phyloP scores from a whole-genome alignment of 2,113 vertebrate species.

The Peromyscus polionotus region DNA sequence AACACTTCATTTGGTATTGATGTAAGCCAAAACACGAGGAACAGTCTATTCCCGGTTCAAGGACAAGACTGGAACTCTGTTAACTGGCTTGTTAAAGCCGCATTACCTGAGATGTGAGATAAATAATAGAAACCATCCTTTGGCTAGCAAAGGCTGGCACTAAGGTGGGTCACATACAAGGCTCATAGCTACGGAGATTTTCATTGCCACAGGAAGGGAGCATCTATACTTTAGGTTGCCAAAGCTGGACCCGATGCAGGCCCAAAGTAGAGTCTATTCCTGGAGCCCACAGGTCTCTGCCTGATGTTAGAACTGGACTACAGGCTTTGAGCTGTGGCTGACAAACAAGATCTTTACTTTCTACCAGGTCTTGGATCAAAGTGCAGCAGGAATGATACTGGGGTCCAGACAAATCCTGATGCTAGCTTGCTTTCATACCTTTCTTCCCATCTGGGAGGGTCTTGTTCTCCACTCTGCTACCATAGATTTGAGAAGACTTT shows the following conservation, averaged over 20 bases:
- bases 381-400: neutral
- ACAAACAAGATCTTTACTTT: neutral
- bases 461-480: neutral
- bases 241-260: neutral
- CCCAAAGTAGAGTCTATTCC: neutral
- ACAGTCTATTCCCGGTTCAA: neutral
- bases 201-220: no score
- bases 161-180: neutral
- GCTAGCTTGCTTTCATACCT: neutral
- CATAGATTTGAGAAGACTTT: neutral
- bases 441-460: neutral
- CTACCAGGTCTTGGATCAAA: neutral
- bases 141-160: neutral
- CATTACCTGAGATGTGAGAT: neutral
- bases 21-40: neutral
- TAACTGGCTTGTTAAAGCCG: neutral
- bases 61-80: neutral
- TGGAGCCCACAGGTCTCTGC: neutral
- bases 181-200: neutral
- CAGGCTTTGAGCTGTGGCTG: neutral
- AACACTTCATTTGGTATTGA: neutral
- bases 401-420: neutral
- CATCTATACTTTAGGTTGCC: no score
- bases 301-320: neutral
- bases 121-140: neutral